Percentiles rank a stretch among this genome's conserved stretches.
Evolutionary conservation across 2,888 invertebrate genomes (phyloP).

Genomic region (Abscondita cerata): DNA sequence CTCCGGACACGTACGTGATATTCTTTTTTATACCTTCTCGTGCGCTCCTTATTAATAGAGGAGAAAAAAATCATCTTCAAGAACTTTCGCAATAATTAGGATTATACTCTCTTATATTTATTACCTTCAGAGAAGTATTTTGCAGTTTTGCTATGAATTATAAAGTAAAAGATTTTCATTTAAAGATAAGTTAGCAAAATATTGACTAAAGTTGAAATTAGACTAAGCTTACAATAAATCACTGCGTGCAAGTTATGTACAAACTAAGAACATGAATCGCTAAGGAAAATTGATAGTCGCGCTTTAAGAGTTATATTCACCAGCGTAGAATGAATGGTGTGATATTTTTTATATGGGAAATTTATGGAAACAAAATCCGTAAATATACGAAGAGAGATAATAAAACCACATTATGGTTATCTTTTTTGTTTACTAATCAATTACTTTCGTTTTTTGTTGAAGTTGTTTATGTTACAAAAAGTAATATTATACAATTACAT

Average conservation of each 20-base stretch:
- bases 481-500: no score
- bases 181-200: slow-evolving; percentile 13
- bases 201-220: slow-evolving; percentile 11
- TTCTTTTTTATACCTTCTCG: no score
- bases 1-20: slow-evolving; percentile 24
- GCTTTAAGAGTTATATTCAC: neutral
- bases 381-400: no score
- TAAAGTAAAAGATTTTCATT: slow-evolving; percentile 1
- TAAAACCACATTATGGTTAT: no score
- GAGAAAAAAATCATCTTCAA: neutral
- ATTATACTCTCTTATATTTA: slow-evolving; percentile 1
- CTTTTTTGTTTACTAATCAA: no score
- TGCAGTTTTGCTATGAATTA: slow-evolving; percentile 7
- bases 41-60: neutral
- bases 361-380: neutral
- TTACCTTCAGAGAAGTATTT: slow-evolving; percentile 10
- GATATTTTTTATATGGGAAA: neutral
- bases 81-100: neutral
- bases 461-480: no score
- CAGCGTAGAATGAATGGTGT: neutral
- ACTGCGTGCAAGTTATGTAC: slow-evolving; percentile 6
- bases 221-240: slow-evolving; percentile 3
- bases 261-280: slow-evolving; percentile 9
- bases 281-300: slow-evolving; percentile 6
- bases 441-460: no score